These are phyloP conservation scores for Helogale parvula DNA, from an alignment of 2,113 vertebrate genomes.

Conservation along the genomic window DNA sequence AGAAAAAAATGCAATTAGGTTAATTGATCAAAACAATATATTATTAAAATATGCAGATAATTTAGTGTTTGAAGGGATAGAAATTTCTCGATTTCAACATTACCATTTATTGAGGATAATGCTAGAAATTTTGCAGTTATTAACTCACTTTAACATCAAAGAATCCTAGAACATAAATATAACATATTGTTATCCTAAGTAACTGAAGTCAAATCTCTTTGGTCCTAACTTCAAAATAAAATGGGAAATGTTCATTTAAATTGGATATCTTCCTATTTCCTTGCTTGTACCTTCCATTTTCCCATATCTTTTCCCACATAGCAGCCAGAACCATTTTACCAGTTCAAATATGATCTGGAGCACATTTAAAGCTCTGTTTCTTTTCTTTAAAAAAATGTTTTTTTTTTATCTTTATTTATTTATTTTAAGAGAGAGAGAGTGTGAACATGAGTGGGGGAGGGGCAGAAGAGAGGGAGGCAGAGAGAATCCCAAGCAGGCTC, in stretches of 20 bases:
- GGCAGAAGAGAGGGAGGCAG: too few species aligned
- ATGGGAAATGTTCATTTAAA: neutral
- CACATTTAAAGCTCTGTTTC: neutral
- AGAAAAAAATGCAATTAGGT: neutral
- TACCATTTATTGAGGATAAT: neutral
- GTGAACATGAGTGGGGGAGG: too few species aligned
- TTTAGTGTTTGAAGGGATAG: neutral
- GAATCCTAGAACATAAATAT: neutral
- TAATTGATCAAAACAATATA: neutral
- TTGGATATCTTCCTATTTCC: neutral
- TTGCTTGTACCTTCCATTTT: neutral
- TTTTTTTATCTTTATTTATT: too few species aligned
- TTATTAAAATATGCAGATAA: neutral
- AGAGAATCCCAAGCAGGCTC: too few species aligned
- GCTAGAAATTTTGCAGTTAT: neutral
- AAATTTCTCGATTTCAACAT: neutral
- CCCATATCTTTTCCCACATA: neutral
- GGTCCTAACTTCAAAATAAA: neutral
- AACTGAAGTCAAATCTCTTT: neutral
- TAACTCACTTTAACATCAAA: neutral
- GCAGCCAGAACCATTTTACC: neutral
- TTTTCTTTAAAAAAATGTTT: too few species aligned
- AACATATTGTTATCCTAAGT: neutral
- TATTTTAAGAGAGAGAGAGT: too few species aligned
- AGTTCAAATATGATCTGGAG: neutral